Conservation (phyloP, 2,113 vertebrate species). For the Zapornia atra region DNA sequence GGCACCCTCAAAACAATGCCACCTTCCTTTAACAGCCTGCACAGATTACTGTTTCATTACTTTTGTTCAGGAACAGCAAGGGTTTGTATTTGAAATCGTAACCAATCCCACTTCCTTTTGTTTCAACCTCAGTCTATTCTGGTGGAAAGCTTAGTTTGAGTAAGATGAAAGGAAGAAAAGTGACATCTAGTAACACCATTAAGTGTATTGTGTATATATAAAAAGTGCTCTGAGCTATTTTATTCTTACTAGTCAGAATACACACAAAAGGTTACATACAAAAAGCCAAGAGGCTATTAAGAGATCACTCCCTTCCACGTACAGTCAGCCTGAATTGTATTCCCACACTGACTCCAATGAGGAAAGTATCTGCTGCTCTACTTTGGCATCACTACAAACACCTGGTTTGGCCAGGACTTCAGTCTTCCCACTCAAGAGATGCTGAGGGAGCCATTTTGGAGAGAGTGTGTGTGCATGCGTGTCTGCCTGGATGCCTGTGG, state of each 20-base stretch:
- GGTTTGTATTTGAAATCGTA: not conserved
- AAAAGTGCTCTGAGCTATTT: not conserved
- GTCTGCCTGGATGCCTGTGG: not conserved
- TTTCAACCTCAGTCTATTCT: not conserved
- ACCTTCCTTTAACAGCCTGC: not conserved
- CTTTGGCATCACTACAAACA: conserved; percentile 61
- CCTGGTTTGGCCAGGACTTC: conserved; percentile 44
- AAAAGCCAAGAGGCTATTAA: not conserved
- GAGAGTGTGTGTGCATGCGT: not conserved
- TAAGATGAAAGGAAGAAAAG: not conserved
- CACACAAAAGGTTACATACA: not conserved
- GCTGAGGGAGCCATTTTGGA: not conserved
- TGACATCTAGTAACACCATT: not conserved
- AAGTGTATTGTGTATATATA: not conserved
- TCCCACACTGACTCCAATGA: conserved; percentile 24
- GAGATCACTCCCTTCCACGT: not conserved
- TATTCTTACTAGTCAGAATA: not conserved
- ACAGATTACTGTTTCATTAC: not conserved
- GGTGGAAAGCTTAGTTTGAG: not conserved
- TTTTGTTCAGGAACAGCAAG: not conserved
- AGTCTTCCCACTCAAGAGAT: conserved; percentile 1
- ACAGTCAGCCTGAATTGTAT: not conserved
- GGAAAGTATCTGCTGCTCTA: conserved; percentile 20
- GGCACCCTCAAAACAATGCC: not conserved
- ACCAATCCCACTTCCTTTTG: not conserved